Evolutionary conservation across 2,797 vertebrate genomes (phyloP).

Genomic region (Champsocephalus esox): DNA sequence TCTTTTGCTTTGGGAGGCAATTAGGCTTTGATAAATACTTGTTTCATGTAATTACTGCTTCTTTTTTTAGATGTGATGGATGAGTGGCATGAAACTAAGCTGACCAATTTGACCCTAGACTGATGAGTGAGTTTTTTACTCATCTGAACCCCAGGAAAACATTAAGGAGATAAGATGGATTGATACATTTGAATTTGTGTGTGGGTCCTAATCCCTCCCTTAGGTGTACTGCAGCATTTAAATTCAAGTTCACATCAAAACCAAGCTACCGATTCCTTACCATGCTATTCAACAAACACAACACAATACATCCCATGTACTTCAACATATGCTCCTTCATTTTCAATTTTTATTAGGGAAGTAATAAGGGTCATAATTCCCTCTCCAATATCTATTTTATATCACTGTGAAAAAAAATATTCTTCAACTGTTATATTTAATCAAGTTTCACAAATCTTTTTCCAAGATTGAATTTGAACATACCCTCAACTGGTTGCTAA

Average conservation of each 20-base stretch:
- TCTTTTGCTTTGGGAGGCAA: conserved; percentile 12
- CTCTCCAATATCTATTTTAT: too few species aligned
- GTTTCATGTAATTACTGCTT: conserved; percentile 12
- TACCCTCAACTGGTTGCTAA: too few species aligned
- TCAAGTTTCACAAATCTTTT: too few species aligned
- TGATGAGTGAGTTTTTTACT: not conserved
- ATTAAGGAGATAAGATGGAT: not conserved
- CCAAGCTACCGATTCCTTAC: not conserved
- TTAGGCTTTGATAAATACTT: conserved; percentile 17
- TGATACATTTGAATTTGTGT: not conserved
- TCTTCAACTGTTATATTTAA: too few species aligned
- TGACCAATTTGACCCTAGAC: not conserved
- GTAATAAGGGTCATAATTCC: too few species aligned
- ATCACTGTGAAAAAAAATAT: too few species aligned
- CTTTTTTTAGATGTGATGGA: not conserved
- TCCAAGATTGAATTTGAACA: too few species aligned
- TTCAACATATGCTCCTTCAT: too few species aligned
- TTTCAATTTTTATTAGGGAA: too few species aligned
- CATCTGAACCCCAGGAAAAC: not conserved
- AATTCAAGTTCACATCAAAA: not conserved
- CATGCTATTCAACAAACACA: not conserved
- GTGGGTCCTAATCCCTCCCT: not conserved
- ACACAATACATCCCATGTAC: too few species aligned
- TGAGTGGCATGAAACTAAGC: conserved; percentile 4
- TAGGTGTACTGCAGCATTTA: not conserved